Conservation (phyloP, 2,888 invertebrate species). For the Imbricaverruca yamaguchii region DNA sequence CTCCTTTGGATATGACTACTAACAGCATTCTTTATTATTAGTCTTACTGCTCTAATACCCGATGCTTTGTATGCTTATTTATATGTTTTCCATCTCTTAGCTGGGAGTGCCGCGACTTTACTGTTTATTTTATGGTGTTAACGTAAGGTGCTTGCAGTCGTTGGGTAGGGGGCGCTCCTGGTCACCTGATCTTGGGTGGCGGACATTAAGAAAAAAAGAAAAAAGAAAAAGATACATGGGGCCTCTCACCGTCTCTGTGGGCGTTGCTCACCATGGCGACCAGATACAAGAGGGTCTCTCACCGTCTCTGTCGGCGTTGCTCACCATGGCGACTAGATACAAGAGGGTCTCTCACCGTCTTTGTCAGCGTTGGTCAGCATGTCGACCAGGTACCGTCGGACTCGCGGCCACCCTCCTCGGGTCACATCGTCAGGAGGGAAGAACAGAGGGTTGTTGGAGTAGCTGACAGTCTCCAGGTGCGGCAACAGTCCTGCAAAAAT, state of each 20-base stretch:
- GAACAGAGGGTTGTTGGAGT: constrained; percentile 1
- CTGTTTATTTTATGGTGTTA: no score
- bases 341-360: not conserved
- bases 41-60: no score
- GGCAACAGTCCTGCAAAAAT: not conserved
- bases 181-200: no score
- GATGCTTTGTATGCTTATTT: no score
- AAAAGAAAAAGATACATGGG: not conserved
- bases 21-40: no score
- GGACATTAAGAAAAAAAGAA: not conserved
- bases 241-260: not conserved
- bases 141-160: no score
- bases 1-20: no score
- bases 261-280: not conserved
- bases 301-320: not conserved
- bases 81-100: no score
- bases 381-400: not conserved
- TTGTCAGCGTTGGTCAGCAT: not conserved
- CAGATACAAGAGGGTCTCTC: not conserved
- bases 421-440: not conserved
- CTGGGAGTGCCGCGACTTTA: no score
- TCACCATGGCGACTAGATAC: not conserved
- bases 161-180: no score
- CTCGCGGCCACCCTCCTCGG: not conserved
- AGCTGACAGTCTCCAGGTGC: not conserved